Conservation (phyloP, 2,113 vertebrate species). For the Acrocephalus kingi region DNA sequence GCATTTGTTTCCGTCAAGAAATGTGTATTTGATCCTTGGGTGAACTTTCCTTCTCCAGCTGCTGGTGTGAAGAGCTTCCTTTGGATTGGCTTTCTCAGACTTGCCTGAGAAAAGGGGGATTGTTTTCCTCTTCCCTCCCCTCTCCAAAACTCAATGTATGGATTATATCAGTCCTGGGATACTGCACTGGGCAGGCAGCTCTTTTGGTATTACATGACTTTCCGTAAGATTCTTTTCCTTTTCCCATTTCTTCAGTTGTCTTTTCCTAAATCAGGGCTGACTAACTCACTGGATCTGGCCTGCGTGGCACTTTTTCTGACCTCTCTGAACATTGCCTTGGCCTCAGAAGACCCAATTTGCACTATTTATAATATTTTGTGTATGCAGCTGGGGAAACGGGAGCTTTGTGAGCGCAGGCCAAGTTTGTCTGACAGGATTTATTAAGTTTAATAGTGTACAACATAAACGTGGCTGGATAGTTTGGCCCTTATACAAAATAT, state of each 20-base stretch:
- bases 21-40: neutral
- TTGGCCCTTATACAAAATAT: neutral
- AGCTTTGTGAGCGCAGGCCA: neutral
- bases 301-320: neutral
- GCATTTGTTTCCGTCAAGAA: neutral
- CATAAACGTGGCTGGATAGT: neutral
- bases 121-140: neutral
- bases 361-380: neutral
- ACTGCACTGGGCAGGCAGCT: neutral
- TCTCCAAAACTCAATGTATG: fast-evolving
- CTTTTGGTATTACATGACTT: neutral
- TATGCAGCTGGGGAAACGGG: neutral
- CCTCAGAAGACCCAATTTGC: neutral
- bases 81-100: neutral
- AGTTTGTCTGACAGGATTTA: conserved; percentile 7
- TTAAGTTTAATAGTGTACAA: neutral
- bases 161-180: fast-evolving
- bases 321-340: neutral
- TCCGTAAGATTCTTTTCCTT: neutral
- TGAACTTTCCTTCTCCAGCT: neutral
- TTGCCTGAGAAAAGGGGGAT: neutral
- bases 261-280: neutral
- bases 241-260: neutral
- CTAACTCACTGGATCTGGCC: neutral
- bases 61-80: neutral